Percentiles rank a stretch among this genome's conserved stretches.
Conservation (phyloP, 2,113 vertebrate genomes). For the Plecturocebus donacophilus region DNA sequence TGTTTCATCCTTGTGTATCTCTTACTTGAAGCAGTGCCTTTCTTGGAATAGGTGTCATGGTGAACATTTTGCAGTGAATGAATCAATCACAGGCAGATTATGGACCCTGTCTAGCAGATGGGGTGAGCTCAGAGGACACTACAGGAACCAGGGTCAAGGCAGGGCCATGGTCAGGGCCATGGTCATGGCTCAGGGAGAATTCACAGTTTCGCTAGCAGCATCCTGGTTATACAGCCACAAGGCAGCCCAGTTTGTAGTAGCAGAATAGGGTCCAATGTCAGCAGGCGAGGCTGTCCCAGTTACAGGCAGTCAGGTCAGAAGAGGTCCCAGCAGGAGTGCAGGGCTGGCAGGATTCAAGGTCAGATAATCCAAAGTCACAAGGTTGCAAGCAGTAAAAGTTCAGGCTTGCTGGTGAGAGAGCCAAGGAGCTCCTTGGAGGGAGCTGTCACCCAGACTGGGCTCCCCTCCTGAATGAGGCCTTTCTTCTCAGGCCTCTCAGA, state of each 20-base stretch:
- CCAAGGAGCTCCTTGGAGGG: not conserved
- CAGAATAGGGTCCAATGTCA: not conserved
- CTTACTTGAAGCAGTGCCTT: not conserved
- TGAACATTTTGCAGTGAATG: not conserved
- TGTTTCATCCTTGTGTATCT: not conserved
- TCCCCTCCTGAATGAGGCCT: conserved; percentile 47
- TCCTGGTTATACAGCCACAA: not conserved
- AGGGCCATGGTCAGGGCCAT: not conserved
- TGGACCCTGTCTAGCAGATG: not conserved
- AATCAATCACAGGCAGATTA: not conserved
- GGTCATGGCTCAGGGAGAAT: not conserved
- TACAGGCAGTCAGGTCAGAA: conserved; percentile 45
- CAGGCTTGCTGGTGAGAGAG: conserved; percentile 35
- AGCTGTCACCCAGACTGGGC: not conserved
- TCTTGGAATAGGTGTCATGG: not conserved
- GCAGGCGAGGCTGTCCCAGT: not conserved
- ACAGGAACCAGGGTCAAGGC: not conserved
- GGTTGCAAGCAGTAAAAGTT: conserved; percentile 42
- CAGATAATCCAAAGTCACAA: conserved; percentile 60
- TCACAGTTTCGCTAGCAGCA: not conserved
- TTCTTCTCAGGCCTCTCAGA: not conserved
- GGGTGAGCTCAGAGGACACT: not conserved
- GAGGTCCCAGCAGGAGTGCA: conserved; percentile 17
- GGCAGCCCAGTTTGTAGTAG: not conserved
- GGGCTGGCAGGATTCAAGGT: conserved; percentile 53